These are phyloP conservation scores for Leptinotarsa texana DNA, from an alignment of 1,140 invertebrate genomes.

Conservation along the genomic window DNA sequence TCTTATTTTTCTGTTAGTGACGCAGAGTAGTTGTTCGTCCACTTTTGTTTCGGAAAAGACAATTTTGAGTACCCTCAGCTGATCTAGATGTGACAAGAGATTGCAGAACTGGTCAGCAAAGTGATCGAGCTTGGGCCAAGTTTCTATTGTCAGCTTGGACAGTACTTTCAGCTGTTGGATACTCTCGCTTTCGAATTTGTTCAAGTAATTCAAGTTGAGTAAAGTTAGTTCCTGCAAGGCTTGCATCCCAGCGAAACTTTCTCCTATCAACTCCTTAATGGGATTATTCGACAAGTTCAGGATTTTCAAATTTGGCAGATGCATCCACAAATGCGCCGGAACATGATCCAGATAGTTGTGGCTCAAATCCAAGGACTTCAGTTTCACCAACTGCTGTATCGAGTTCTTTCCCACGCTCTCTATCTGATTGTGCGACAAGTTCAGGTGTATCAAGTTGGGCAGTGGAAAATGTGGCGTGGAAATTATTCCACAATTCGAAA, in stretches of 20 bases:
- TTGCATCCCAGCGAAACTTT: slow-evolving; percentile 62
- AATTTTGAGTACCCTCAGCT: slow-evolving; percentile 57
- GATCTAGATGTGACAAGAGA: slow-evolving; percentile 60
- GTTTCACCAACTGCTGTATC: slow-evolving; percentile 64
- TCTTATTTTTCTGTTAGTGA: slow-evolving; percentile 74
- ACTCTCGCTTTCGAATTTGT: slow-evolving; percentile 68
- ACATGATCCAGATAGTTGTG: slow-evolving; percentile 69
- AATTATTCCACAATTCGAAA: slow-evolving; percentile 75
- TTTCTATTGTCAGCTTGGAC: slow-evolving; percentile 65
- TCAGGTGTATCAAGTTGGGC: slow-evolving; percentile 71
- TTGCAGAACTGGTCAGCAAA: slow-evolving; percentile 65
- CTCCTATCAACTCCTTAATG: slow-evolving; percentile 51
- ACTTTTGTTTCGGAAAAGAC: slow-evolving; percentile 72
- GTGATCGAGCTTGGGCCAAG: slow-evolving; percentile 67
- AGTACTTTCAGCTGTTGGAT: slow-evolving; percentile 66
- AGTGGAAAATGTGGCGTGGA: slow-evolving; percentile 73
- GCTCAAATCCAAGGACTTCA: slow-evolving; percentile 69
- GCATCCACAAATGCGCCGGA: slow-evolving; percentile 63
- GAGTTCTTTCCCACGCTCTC: slow-evolving; percentile 64
- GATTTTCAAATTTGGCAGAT: slow-evolving; percentile 49
- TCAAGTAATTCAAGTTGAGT: slow-evolving; percentile 63
- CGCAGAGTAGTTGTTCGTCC: slow-evolving; percentile 71
- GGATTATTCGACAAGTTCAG: slow-evolving; percentile 54
- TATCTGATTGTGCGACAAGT: slow-evolving; percentile 76
- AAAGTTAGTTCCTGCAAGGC: slow-evolving; percentile 63